Evolutionary conservation across 2,113 vertebrate species (phyloP).

Genomic region (Hippocampus comes): DNA sequence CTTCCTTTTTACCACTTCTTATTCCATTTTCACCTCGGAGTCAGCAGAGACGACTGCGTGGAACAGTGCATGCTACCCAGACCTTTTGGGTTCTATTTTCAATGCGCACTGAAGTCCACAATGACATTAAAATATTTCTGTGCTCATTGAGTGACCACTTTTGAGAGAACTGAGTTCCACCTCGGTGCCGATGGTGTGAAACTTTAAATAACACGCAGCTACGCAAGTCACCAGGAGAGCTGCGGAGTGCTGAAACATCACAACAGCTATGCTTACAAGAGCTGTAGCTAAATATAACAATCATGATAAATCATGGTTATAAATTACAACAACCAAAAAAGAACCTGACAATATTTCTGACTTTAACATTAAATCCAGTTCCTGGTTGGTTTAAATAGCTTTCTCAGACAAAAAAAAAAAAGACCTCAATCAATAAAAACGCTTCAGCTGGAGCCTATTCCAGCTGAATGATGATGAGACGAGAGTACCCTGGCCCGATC

Average conservation of each 20-base stretch:
- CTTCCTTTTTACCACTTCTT: conserved; percentile 19
- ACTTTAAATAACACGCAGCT: conserved; percentile 23
- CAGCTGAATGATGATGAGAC: background rate
- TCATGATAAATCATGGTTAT: conserved; percentile 3
- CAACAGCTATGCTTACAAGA: conserved; percentile 15
- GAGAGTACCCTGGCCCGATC: background rate
- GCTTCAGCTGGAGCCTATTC: background rate
- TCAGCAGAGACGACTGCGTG: conserved; percentile 28
- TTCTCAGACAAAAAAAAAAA: background rate
- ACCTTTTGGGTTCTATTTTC: conserved; percentile 32
- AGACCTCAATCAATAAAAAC: background rate
- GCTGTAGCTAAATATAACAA: conserved; percentile 34
- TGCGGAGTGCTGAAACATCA: conserved; percentile 16
- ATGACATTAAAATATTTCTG: conserved; percentile 39
- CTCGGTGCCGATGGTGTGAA: conserved; percentile 3
- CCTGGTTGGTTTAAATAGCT: background rate
- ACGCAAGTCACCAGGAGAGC: conserved; percentile 16
- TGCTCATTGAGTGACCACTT: conserved; percentile 20
- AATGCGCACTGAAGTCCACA: conserved; percentile 30
- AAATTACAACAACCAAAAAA: conserved; percentile 11
- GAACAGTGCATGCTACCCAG: conserved; percentile 9
- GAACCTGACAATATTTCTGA: conserved; percentile 14
- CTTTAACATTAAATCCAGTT: conserved; percentile 7
- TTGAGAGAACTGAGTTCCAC: background rate
- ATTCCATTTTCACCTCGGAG: conserved; percentile 23